Percentiles rank a stretch among this genome's conserved stretches.
phyloP scores from a whole-genome alignment of 2,888 invertebrate genomes.

The Lagria hirta region DNA sequence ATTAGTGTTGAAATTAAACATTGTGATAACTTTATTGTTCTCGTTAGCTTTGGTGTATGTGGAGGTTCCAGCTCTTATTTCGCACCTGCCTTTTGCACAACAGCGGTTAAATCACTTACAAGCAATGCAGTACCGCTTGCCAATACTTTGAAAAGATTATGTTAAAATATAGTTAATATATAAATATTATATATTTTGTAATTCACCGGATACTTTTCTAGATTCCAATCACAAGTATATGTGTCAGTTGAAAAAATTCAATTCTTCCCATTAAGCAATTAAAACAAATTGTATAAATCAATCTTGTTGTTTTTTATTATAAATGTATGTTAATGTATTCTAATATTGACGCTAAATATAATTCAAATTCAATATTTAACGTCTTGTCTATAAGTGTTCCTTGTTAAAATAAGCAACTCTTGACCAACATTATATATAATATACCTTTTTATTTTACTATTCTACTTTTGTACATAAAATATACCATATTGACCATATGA shows the following conservation, averaged over 20 bases:
- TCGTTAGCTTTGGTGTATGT: slow-evolving; percentile 36
- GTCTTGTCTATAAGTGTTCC: slow-evolving; percentile 37
- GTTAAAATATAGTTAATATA: slow-evolving; percentile 44
- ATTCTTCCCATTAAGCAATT: slow-evolving; percentile 48
- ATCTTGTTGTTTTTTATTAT: slow-evolving; percentile 53
- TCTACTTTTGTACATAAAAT: slow-evolving; percentile 34
- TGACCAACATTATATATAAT: slow-evolving; percentile 30
- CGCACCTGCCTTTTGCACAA: slow-evolving; percentile 48
- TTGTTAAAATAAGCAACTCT: slow-evolving; percentile 30
- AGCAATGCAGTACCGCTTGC: slow-evolving; percentile 40
- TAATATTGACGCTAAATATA: slow-evolving; percentile 51
- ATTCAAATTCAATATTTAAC: slow-evolving; percentile 46
- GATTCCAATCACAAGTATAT: slow-evolving; percentile 47
- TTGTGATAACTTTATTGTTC: slow-evolving; percentile 44
- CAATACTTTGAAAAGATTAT: slow-evolving; percentile 41
- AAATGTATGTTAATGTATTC: slow-evolving; percentile 53
- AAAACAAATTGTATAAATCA: slow-evolving; percentile 48
- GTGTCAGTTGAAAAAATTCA: slow-evolving; percentile 46
- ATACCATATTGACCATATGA: slow-evolving; percentile 32
- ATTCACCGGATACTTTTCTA: slow-evolving; percentile 47
- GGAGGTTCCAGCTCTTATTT: slow-evolving; percentile 41
- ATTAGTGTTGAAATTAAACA: slow-evolving; percentile 34
- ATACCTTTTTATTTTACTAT: slow-evolving; percentile 30
- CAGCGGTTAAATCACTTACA: slow-evolving; percentile 40
- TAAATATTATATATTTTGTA: slow-evolving; percentile 47